Evolutionary conservation across 2,797 vertebrate species (phyloP), one percentile per base, ranked within the genome.

Genomic region (Garrulus glandarius): DNA sequence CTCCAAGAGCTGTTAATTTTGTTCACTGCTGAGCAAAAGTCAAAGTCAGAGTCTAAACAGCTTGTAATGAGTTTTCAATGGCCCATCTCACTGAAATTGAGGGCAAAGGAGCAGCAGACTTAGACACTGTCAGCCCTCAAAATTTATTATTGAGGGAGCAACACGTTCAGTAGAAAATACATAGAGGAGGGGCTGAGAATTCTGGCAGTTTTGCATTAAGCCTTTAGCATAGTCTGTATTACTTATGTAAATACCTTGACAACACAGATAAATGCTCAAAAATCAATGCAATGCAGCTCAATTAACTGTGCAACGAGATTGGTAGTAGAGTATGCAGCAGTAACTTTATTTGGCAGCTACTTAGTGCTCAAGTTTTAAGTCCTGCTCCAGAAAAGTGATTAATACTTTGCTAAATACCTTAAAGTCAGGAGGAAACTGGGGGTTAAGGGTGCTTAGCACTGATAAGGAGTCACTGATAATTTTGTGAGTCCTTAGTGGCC

Each of bases 11-110:
- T 98, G 98, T 98, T 98, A 98, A 98, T 98, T 98, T 98, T 97
- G 98, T 98, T 98, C 98, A 96, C 98, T 98, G 98, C 98, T 79
- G 97, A 98, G 98, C 98, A 98, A 98, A 98, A 98, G 98, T 98
- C 98, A 98, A 98, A 98, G 98, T 98, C 98, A 98, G 98, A 98
- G 98, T 98, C 98, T 98, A 98, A 98, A 98, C 98, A 98, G 98
- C 98, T 98, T 98, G 98, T 98, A 98, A 98, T 98, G 98, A 98
- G 98, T 98, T 98, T 98, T 98, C 98, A 98, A 98, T 98, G 98
- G 98, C 98, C 98, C 98, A 98, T 98, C 98, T 98, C 98, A 96
- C 98, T 97, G 98, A 98, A 98, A 98, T 98, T 98, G 98, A 98
- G 98, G 98, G 98, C 98, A 98, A 98, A 98, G 97, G 98, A 98